Evolutionary conservation across 2,113 vertebrate genomes (phyloP).

Genomic region (Ptyas mucosa): DNA sequence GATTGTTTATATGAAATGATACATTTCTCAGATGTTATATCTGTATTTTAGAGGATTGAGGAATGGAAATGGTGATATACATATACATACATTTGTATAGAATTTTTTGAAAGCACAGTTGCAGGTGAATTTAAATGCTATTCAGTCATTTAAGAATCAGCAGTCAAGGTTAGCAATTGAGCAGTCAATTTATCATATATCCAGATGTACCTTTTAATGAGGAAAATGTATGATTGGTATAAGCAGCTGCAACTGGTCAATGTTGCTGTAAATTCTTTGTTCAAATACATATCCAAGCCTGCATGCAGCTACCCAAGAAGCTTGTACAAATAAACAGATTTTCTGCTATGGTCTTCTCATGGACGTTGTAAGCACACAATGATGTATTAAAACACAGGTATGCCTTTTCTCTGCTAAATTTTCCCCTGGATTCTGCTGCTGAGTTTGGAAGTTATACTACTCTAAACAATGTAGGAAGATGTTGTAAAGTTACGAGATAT

Average conservation of each 20-base stretch:
- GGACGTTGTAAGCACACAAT: not conserved
- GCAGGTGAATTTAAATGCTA: not conserved
- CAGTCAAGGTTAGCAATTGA: not conserved
- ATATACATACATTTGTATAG: not conserved
- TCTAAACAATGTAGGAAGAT: not conserved
- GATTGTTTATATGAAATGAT: not conserved
- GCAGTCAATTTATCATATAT: not conserved
- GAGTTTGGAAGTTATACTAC: not conserved
- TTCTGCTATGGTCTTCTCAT: not conserved
- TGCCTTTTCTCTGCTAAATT: not conserved
- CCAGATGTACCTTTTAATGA: not conserved
- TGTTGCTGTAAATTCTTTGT: not conserved
- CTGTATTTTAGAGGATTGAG: not conserved
- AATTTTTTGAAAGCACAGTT: not conserved
- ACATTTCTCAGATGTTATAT: conserved; percentile 3
- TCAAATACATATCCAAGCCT: not conserved
- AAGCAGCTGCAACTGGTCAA: not conserved
- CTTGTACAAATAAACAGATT: not conserved
- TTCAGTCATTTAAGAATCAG: not conserved
- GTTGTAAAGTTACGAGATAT: not conserved
- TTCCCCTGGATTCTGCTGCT: not conserved
- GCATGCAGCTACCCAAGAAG: not conserved
- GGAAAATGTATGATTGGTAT: not conserved
- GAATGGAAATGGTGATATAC: not conserved
- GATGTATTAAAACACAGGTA: not conserved